Base-by-base conservation (phyloP, 2,888 invertebrate genomes). In the Xestoiulus laeticollis region DNA sequence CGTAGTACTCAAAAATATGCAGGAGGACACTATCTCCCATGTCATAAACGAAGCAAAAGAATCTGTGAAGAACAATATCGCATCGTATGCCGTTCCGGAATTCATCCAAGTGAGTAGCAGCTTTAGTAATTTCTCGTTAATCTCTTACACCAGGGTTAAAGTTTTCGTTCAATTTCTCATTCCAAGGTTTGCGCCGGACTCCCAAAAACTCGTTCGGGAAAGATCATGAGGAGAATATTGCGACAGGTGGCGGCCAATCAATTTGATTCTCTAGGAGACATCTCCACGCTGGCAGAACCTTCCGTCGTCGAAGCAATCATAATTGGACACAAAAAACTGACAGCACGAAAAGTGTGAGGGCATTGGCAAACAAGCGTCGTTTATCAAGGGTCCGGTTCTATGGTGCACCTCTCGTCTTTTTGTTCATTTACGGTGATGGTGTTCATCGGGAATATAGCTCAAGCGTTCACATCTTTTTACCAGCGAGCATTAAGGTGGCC, bases 191-290 rank as follows among this genome's bases (percentile, higher is more conserved):
- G 91, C 12, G 90, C 91, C 8, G 91, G 91, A 1, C 90, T 93
- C 22, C 93, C 93, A 19, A 92, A 93, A 89, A 93, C 93, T 1
- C 90, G 93, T 84, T 93, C 93, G 8, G 93, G 93, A 0, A 93
- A 93, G 90, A 93, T 93, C 44, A 93, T 93, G 93, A 90, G 93
- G 38, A 90, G 93, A 86, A 92, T 93, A 84, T 91, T 93, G 88
- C 90, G 92, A 32, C 92, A 93, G 89, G 91, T 93, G n/a, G 93
- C 93, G 4, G 88, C 89, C 5, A 86, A 89, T 32, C 86, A 90
- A 82, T 78, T 88, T 0, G 89, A 89, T 6, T 89, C 89, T 16
- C 87, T 90, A 32, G 90, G 90, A 10, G 90, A 90, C 87, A 89
- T 88, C 14, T 89, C 90, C 30, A 90, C 90, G 12, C 88, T 90